Evolutionary conservation across 2,888 invertebrate genomes (phyloP), one percentile per base, ranked within the genome.

Genomic region (Caenorhabditis wallacei): DNA sequence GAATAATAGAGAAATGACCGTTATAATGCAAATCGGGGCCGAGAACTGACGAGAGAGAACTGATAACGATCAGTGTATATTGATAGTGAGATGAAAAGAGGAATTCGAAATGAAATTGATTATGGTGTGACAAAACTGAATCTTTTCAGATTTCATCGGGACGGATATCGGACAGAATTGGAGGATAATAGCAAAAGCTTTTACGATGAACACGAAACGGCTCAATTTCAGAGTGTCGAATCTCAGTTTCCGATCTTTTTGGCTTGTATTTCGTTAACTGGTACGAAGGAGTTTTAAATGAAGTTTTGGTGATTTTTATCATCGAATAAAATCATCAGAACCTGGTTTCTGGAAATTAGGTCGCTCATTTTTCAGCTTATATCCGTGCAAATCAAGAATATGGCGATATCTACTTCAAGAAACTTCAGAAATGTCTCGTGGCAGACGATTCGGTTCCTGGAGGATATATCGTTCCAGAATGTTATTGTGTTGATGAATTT

Each of bases 211-310:
- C 96, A 97, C 18, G 97, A 98, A 93, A 95, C 97, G 1, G 97
- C 96, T 93, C 94, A 94, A 88, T 99, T 97, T 93, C 97, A 98
- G 91, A 95, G 95, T 54, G 94, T 98, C 16, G 99, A 99, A 93
- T 96, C 96, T 86, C 98, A 99, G 92, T 99, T 98, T 97, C 99
- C 99, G 0, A 93, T 99, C 64, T 98, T 99, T 93, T 97, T 95
- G 92, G 95, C 97, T 54, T 95, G 95, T 92, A 95, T 99, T 95
- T 96, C 98, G 61, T 96, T 99, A 88, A 98, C 99, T 92, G 97
- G 98, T 93, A 89, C 91, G 92, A 40, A 10, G 89, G 35, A n/a
- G n/a, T n/a, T n/a, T 35, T 7, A 35, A 35, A 4, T 35, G 10
- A 11, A n/a, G n/a, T n/a, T n/a, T n/a, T n/a, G n/a, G n/a, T 35